Evolutionary conservation across 2,113 vertebrate genomes (phyloP), one percentile per base, ranked within the genome.

Genomic region (Ammodramus savannarum): DNA sequence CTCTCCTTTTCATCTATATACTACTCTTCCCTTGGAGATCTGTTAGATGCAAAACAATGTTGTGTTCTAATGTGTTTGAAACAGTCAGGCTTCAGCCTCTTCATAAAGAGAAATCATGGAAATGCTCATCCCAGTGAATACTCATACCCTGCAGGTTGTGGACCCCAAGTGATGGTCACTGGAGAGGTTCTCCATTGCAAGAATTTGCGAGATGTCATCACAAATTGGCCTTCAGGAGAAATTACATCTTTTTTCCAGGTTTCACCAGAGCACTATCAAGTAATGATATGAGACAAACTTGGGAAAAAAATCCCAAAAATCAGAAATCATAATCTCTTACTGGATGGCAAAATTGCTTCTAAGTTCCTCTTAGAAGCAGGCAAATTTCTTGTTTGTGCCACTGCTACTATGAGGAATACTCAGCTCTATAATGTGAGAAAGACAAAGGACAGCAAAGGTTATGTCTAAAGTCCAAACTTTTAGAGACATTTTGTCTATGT

Each of bases 171-270:
- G 15, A 12, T 34, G 11, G 26, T 41, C 17, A 31, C 32, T 46
- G 49, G 11, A 66, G 34, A 67, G 11, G 26, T n/a, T 49, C 9
- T 67, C 11, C 16, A 8, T 7, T 85, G 17, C 5, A 26, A 44
- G 46, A 77, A 31, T 87, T 74, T 85, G 8, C 0, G 0, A 49
- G 7, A 2, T 32, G 18, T 27, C 22, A 5, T 41, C 4, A 36
- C 10, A 27, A 63, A 62, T 25, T 27, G 1, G 10, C 14, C 14
- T 75, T 36, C 38, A 62, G 41, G 66, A 87, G 61, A 74, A 90
- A 18, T 3, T 26, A 3, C 2, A 18, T 34, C 8, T 43, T 49
- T 41, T 72, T 85, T 72, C 34, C 49, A 63, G 43, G 16, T 6
- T 75, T 27, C 13, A 52, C 6, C 9, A 69, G 19, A 19, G 11